phyloP scores from a whole-genome alignment of 2,888 invertebrate species.

The Resseliella maxima region DNA sequence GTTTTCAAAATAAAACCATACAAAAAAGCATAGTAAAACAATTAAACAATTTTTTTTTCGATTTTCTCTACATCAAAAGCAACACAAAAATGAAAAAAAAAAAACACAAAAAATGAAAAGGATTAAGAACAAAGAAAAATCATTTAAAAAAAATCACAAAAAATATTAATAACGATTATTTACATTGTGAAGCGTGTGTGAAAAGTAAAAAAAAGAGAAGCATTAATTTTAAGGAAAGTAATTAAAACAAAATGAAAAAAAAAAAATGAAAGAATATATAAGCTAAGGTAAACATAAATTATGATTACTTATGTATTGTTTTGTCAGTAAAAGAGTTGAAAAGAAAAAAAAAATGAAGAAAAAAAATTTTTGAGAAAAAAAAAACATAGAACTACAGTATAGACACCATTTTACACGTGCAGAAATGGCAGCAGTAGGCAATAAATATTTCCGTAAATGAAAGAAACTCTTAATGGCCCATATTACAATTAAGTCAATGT shows the following conservation, averaged over 20 bases:
- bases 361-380: background rate
- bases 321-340: conserved; percentile 22
- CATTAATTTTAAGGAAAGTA: conserved; percentile 52
- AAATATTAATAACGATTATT: conserved; percentile 51
- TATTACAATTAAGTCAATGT: conserved; percentile 3
- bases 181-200: conserved; percentile 54
- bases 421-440: conserved; percentile 46
- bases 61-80: background rate
- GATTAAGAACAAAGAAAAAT: conserved; percentile 12
- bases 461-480: conserved; percentile 20
- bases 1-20: conserved; percentile 51
- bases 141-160: conserved; percentile 41
- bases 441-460: background rate
- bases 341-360: background rate
- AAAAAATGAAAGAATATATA: conserved; percentile 47
- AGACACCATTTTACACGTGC: conserved; percentile 46
- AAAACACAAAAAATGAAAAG: background rate
- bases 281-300: conserved; percentile 49
- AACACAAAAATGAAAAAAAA: background rate
- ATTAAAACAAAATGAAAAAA: conserved; percentile 48
- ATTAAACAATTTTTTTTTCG: conserved; percentile 21
- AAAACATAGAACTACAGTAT: conserved; percentile 26
- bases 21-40: conserved; percentile 28
- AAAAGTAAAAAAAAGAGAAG: conserved; percentile 47
- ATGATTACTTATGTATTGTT: conserved; percentile 54